Percentiles rank a stretch among this genome's conserved stretches.
These are phyloP conservation scores for Pterophyllum scalare DNA, from an alignment of 2,113 vertebrate genomes.

Conservation along the genomic window DNA sequence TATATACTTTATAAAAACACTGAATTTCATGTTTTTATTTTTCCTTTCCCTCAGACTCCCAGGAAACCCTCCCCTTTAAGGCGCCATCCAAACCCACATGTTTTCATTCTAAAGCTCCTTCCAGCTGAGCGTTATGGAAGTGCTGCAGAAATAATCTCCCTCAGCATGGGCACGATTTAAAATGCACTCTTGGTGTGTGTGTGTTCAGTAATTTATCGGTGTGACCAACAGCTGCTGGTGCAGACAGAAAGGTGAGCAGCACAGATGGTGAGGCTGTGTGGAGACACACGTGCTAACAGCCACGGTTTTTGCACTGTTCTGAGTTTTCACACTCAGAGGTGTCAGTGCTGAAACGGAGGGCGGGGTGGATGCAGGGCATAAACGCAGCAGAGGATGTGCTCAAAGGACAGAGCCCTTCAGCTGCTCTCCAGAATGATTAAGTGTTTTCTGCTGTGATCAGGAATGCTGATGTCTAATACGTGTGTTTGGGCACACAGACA, in stretches of 20 bases:
- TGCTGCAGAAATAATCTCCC: not conserved
- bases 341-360: not conserved
- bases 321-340: not conserved
- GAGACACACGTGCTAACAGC: not conserved
- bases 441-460: not conserved
- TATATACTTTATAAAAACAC: not conserved
- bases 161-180: not conserved
- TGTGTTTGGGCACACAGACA: not conserved
- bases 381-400: too few relatives aligned
- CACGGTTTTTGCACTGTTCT: not conserved
- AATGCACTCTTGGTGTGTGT: accelerated
- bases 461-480: not conserved
- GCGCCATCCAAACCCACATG: too few relatives aligned
- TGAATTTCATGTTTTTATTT: accelerated
- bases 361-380: too few relatives aligned
- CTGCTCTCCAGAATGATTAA: not conserved
- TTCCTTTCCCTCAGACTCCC: accelerated
- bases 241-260: accelerated
- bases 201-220: not conserved
- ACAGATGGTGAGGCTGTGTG: not conserved
- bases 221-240: not conserved
- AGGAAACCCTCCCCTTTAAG: not conserved
- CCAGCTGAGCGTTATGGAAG: not conserved
- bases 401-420: not conserved
- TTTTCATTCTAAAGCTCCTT: not conserved